A percentile compares a stretch with the other conserved stretches of the same genome.
phyloP scores from a whole-genome alignment of 2,888 invertebrate species.

The Monoplex corrugatus region DNA sequence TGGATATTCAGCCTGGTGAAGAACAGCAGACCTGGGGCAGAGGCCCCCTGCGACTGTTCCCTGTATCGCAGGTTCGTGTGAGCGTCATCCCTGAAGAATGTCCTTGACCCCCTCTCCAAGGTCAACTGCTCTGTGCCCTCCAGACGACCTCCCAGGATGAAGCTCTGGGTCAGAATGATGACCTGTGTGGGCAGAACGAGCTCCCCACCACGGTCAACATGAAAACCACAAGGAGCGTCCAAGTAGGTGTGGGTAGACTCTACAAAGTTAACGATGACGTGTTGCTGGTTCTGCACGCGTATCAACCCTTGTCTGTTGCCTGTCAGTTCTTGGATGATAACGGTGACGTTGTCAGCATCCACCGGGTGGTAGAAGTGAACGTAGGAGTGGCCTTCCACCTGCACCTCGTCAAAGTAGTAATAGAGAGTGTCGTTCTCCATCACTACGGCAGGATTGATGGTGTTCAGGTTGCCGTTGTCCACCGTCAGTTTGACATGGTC shows the following conservation, averaged over 20 bases:
- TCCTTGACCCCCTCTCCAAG: slow-evolving; percentile 66
- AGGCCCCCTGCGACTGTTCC: slow-evolving; percentile 4
- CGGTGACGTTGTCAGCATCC: slow-evolving; percentile 60
- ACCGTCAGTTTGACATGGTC: slow-evolving; percentile 69
- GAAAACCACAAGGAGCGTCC: slow-evolving; percentile 72
- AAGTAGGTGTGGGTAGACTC: slow-evolving; percentile 72
- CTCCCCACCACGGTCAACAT: slow-evolving; percentile 69
- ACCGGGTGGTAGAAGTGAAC: slow-evolving; percentile 71
- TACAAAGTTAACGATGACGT: slow-evolving; percentile 66
- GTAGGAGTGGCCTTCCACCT: slow-evolving; percentile 70
- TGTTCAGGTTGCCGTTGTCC: slow-evolving; percentile 63
- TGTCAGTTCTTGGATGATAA: slow-evolving; percentile 68
- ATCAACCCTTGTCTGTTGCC: slow-evolving; percentile 72
- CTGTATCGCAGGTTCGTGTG: slow-evolving; percentile 58
- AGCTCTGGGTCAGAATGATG: slow-evolving; percentile 64
- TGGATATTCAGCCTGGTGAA: slow-evolving; percentile 61
- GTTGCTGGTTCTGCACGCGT: slow-evolving; percentile 65
- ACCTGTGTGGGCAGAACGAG: slow-evolving; percentile 68
- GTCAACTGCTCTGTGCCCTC: slow-evolving; percentile 67
- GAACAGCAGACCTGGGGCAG: slow-evolving; percentile 53
- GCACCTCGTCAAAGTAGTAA: slow-evolving; percentile 71
- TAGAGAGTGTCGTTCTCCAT: slow-evolving; percentile 66
- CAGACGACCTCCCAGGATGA: slow-evolving; percentile 66
- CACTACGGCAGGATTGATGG: slow-evolving; percentile 69
- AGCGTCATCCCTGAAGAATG: slow-evolving; percentile 61